Evolutionary conservation across 2,113 vertebrate genomes (phyloP), one percentile per base, ranked within the genome.

Genomic region (Salvelinus sp.): DNA sequence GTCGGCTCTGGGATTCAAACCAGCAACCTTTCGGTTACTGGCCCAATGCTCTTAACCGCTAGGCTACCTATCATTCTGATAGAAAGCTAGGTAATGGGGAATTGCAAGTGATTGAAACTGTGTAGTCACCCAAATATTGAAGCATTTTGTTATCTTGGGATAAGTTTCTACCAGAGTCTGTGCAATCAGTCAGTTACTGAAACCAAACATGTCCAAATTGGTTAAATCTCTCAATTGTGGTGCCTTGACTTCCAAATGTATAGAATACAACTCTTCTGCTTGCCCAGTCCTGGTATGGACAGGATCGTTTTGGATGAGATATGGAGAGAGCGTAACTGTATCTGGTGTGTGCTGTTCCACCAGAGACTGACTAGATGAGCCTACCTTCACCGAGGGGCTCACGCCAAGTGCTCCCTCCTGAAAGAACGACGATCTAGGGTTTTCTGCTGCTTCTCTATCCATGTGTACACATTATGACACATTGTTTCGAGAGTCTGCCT

Each of bases 401-500:
- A 33, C 5, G 5, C 30, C 30, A 33, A 33, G 6, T 33, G 33
- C 33, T 20, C 57, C 57, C 20, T 60, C 16, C 16, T 60, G 4
- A 60, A 18, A 20, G 3, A 13, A 6, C 20, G 13, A 60, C 6
- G 4, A 14, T 18, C 3, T 6, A 4, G 18, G 14, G 50, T 54
- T 54, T 18, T 54, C 50, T 6, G 6, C 28, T 18, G 58, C 65
- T 68, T 47, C 58, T 44, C 38, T 69, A 2, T n/a, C 58, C 64
- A 57, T 60, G 48, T 72, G 28, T 74, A 67, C 60, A 23, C 12
- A 16, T 12, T 10, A 44, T 54, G 68, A 74, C 64, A 72, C 44
- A 69, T 48, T 65, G 9, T 71, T 69, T 57, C 64, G 22, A 67
- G 18, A 30, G 62, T 30, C 60, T 33, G 16, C 73, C 73, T 75